Evolutionary conservation across 1,140 invertebrate genomes (phyloP).

Genomic region (Drosophila santomea): DNA sequence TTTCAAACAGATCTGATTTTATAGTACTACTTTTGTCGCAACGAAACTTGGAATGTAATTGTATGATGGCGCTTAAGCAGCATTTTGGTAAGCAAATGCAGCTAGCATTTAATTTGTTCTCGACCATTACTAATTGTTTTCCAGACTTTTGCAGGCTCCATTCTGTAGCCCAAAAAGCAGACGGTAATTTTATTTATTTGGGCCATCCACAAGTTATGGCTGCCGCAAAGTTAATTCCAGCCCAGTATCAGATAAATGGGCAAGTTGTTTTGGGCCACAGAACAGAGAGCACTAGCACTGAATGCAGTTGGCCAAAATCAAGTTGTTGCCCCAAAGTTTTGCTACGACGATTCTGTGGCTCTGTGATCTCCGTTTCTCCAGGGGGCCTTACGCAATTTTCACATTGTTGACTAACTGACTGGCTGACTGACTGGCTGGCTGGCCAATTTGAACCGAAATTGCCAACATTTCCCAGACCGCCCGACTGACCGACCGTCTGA

Average conservation of each 20-base stretch:
- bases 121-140: slow-evolving; percentile 13
- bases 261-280: slow-evolving; percentile 24
- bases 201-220: slow-evolving; percentile 32
- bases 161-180: slow-evolving; percentile 4
- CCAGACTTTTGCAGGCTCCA: neutral
- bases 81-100: neutral
- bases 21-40: neutral
- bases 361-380: slow-evolving; percentile 3
- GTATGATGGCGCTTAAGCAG: neutral
- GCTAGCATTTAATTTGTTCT: slow-evolving; percentile 3
- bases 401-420: slow-evolving; percentile 30
- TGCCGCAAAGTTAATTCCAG: slow-evolving; percentile 39
- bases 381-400: slow-evolving; percentile 48
- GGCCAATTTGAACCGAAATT: slow-evolving; percentile 59
- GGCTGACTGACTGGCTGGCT: neutral
- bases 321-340: slow-evolving; percentile 22
- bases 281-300: neutral
- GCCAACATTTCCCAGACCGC: slow-evolving; percentile 60
- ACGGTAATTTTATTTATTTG: slow-evolving; percentile 47
- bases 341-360: slow-evolving; percentile 9
- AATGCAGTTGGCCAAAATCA: slow-evolving; percentile 29
- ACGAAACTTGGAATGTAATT: neutral
- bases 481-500: slow-evolving; percentile 7
- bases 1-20: neutral
- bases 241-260: slow-evolving; percentile 19